phyloP scores from a whole-genome alignment of 2,888 invertebrate genomes.

The Arge pagana region DNA sequence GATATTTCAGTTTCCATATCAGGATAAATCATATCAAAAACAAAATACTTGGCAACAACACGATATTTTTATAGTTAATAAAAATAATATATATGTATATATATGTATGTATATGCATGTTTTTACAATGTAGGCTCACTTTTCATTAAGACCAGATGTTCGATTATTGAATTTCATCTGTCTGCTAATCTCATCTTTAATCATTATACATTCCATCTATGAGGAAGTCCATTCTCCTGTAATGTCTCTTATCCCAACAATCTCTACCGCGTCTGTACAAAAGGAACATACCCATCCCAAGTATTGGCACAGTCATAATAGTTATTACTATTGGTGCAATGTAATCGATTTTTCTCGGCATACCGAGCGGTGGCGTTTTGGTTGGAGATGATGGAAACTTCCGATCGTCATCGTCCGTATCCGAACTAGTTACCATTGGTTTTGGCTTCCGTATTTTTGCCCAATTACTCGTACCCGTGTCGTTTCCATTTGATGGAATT shows the following conservation, averaged over 20 bases:
- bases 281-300: conserved; percentile 70
- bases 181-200: conserved; percentile 49
- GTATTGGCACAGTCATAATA: conserved; percentile 75
- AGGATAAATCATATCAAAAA: too few species aligned
- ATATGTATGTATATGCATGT: too few species aligned
- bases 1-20: too few species aligned
- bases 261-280: conserved; percentile 74
- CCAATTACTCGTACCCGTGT: conserved; percentile 41
- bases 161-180: too few species aligned
- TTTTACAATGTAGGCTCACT: too few species aligned
- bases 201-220: conserved; percentile 91
- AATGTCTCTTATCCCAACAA: conserved; percentile 85
- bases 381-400: conserved; percentile 44
- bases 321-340: conserved; percentile 76
- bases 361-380: conserved; percentile 40
- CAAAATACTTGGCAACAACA: too few species aligned
- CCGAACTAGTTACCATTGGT: conserved; percentile 60
- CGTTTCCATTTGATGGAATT: neutral
- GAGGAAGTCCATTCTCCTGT: conserved; percentile 85
- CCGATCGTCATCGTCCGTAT: conserved; percentile 50
- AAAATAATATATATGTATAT: too few species aligned
- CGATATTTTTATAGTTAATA: too few species aligned
- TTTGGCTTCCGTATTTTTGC: conserved; percentile 60
- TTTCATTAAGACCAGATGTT: too few species aligned
- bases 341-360: conserved; percentile 61